phyloP scores from a whole-genome alignment of 2,113 vertebrate genomes.

The Solea senegalensis region DNA sequence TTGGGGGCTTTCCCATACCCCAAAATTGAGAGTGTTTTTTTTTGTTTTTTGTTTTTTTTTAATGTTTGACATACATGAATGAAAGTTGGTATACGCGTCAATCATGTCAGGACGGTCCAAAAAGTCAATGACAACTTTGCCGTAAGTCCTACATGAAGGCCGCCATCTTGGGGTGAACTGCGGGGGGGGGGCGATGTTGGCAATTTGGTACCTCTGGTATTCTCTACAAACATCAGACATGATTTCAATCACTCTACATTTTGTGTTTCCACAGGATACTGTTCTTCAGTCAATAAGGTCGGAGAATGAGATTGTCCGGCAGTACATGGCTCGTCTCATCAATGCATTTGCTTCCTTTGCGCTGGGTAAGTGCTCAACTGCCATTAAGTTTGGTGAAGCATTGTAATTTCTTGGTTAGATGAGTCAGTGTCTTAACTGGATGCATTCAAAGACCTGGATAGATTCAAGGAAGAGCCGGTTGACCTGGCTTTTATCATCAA shows the following conservation, averaged over 20 bases:
- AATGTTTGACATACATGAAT: no score
- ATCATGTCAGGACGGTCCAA: no score
- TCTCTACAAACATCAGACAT: no score
- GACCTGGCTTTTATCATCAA: slow-evolving; percentile 5
- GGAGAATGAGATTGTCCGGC: slow-evolving; percentile 87
- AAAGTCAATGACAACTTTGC: no score
- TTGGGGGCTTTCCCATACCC: no score
- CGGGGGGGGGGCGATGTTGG: no score
- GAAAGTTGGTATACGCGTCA: no score
- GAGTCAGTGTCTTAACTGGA: slow-evolving; percentile 19
- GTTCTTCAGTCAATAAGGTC: slow-evolving; percentile 87
- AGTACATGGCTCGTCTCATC: slow-evolving; percentile 91
- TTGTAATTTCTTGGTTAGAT: slow-evolving; percentile 16
- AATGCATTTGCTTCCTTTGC: slow-evolving; percentile 91
- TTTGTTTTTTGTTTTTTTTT: no score
- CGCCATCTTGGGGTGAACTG: no score
- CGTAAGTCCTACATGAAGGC: no score
- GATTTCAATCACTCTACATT: no score
- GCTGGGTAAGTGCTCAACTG: slow-evolving; percentile 82
- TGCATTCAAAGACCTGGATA: background rate
- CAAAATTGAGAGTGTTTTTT: background rate
- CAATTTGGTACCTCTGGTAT: no score
- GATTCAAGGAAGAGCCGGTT: slow-evolving; percentile 7
- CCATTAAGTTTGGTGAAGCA: slow-evolving; percentile 4
- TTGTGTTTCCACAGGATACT: slow-evolving; percentile 75